These are phyloP conservation scores for Pocillopora meandrina DNA, from an alignment of 92 coral and sea anemone species.

Conservation along the genomic window DNA sequence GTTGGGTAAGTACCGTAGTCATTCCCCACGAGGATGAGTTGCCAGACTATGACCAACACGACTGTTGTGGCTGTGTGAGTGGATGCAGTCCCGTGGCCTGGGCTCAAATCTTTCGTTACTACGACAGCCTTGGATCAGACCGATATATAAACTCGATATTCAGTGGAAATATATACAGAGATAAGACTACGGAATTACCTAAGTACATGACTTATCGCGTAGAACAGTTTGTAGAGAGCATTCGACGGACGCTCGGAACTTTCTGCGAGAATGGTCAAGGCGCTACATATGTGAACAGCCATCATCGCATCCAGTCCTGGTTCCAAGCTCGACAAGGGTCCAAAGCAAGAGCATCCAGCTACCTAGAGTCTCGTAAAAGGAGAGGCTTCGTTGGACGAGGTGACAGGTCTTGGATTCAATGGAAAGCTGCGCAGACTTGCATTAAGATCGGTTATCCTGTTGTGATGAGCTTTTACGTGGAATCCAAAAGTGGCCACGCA, in stretches of 20 bases:
- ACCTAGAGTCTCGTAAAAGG: neutral
- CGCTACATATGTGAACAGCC: neutral
- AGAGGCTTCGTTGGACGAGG: constrained; percentile 15
- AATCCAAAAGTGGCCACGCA: neutral
- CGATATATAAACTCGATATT: neutral
- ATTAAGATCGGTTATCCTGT: constrained; percentile 29
- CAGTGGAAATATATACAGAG: neutral
- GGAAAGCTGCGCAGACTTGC: neutral
- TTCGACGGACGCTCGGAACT: constrained; percentile 47
- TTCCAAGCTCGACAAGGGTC: constrained; percentile 42
- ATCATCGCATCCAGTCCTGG: constrained; percentile 21
- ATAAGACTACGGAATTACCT: constrained; percentile 27
- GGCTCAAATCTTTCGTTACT: constrained; percentile 72
- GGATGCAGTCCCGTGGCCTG: constrained; percentile 73
- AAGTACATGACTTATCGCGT: neutral
- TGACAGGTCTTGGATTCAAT: neutral
- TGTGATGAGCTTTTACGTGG: constrained; percentile 1
- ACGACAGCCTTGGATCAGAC: constrained; percentile 45
- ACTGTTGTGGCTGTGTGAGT: constrained; percentile 53
- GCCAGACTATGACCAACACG: constrained; percentile 66
- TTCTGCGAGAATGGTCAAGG: constrained; percentile 38
- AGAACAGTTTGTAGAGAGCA: constrained; percentile 35
- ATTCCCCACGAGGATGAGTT: constrained; percentile 36
- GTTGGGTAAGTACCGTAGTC: no score
- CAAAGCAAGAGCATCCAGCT: constrained; percentile 4